A percentile compares a stretch with the other conserved stretches of the same genome.
phyloP scores from a whole-genome alignment of 1,140 invertebrate genomes.

The Tetragnatha versicolor region DNA sequence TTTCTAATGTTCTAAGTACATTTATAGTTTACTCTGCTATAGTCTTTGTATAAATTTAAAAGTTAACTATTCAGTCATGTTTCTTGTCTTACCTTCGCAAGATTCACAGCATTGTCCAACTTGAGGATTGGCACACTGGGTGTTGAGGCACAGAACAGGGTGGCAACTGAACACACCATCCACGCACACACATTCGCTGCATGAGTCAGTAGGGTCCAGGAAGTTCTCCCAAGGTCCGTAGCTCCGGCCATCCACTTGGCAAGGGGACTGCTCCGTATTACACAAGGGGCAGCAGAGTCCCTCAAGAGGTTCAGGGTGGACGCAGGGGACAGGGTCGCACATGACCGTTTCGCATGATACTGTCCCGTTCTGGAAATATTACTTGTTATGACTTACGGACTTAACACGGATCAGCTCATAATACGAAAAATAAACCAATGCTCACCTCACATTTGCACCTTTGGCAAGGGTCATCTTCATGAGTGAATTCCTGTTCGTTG shows the following conservation, averaged over 20 bases:
- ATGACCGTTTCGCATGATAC: slow-evolving; percentile 31
- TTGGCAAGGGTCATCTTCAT: slow-evolving; percentile 45
- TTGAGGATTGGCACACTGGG: slow-evolving; percentile 39
- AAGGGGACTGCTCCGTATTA: slow-evolving; percentile 11
- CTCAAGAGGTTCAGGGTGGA: slow-evolving; percentile 19
- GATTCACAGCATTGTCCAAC: slow-evolving; percentile 42
- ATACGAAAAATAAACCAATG: no score
- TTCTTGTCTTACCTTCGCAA: slow-evolving; percentile 36
- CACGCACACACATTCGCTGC: slow-evolving; percentile 47
- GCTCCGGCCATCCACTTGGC: slow-evolving; percentile 2
- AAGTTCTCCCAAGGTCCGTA: slow-evolving; percentile 46
- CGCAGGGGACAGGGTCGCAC: slow-evolving; percentile 31
- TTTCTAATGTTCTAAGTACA: no score
- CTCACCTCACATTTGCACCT: slow-evolving; percentile 52
- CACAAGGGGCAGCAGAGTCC: slow-evolving; percentile 46
- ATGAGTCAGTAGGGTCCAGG: slow-evolving; percentile 35
- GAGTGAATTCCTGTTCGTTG: slow-evolving; percentile 50
- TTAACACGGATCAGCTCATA: no score
- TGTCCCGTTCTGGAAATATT: slow-evolving; percentile 30
- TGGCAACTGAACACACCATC: slow-evolving; percentile 48
- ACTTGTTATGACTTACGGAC: no score
- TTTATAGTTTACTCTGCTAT: no score
- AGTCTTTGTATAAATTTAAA: no score
- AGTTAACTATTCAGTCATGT: no score
- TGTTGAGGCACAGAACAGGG: slow-evolving; percentile 17